Evolutionary conservation across 2,888 invertebrate genomes (phyloP).

Genomic region (Venusia cambrica): DNA sequence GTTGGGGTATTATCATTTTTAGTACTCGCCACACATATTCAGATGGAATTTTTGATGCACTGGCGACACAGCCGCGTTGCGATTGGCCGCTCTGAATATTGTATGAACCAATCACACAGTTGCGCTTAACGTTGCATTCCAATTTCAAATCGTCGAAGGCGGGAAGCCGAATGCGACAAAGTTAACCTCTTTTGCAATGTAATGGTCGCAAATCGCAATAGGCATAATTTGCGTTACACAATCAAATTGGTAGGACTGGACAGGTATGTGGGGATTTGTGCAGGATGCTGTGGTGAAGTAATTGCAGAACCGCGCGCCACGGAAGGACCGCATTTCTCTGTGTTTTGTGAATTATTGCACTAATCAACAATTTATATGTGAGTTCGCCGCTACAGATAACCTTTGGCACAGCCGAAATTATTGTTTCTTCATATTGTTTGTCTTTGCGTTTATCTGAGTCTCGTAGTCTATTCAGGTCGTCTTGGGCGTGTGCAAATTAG

Average conservation of each 20-base stretch:
- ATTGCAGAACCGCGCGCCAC: slow-evolving; percentile 25
- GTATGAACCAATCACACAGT: slow-evolving; percentile 78
- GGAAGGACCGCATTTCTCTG: slow-evolving; percentile 28
- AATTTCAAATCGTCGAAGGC: slow-evolving; percentile 77
- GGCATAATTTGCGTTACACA: slow-evolving; percentile 63
- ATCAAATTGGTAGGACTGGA: slow-evolving; percentile 48
- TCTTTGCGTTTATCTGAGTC: slow-evolving; percentile 32
- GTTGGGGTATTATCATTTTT: slow-evolving; percentile 81
- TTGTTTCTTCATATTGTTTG: slow-evolving; percentile 51
- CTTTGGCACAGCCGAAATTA: slow-evolving; percentile 50
- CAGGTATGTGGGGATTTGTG: slow-evolving; percentile 38
- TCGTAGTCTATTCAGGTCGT: slow-evolving; percentile 19
- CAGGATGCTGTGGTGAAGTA: slow-evolving; percentile 26
- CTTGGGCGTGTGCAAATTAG: not conserved
- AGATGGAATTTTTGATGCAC: slow-evolving; percentile 83
- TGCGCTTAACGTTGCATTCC: slow-evolving; percentile 79
- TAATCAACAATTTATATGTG: slow-evolving; percentile 40
- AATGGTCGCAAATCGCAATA: slow-evolving; percentile 50
- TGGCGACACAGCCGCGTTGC: slow-evolving; percentile 76
- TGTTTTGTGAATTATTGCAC: slow-evolving; percentile 34
- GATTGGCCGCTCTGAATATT: slow-evolving; percentile 78
- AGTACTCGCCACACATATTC: slow-evolving; percentile 80
- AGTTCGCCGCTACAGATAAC: slow-evolving; percentile 42
- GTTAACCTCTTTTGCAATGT: slow-evolving; percentile 63
- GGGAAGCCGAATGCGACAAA: slow-evolving; percentile 65